Base-by-base conservation (phyloP, 2,797 vertebrate genomes). In the Meda fulgida region DNA sequence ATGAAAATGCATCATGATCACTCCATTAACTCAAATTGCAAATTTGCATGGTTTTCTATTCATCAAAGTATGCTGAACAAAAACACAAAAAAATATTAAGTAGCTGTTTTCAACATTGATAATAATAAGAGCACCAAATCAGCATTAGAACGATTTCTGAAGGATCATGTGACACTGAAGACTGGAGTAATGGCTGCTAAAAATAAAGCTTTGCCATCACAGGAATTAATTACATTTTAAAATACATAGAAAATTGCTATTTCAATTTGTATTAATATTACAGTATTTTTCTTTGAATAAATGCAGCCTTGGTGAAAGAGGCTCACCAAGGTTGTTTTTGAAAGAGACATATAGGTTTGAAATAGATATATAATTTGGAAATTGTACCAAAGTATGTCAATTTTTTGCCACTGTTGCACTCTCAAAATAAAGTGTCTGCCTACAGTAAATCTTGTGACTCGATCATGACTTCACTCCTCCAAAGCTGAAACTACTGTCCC, bases 371-470 rank as follows among this genome's bases (percentile, higher is more conserved):
- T 23, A 55, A 51, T 34, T 75, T 31, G 40, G 7, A 76, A 76
- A 76, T 38, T 36, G 13, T n/a, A 26, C 73, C 31, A 55, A 14
- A 58, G 19, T n/a, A n/a, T 34, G 55, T 58, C 23, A 5, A 26
- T n/a, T 55, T 55, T 55, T 76, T 63, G 36, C 53, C 75, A 40
- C 36, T 9, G 31, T 51, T 36, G 11, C 51, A 21, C 21, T 29
- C 55, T 63, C 55, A 78, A 78, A 63, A 78, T 63, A 78, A 78
- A 18, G n/a, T 11, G 3, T 29, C 55, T 21, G 76, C 55, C 60
- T 23, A 66, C 58, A 23, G 18, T 46, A 66, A 63, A 75, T 43
- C 81, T 65, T 83, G 70, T 73, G 81, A 65, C 55, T 48, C 29
- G n/a, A 65, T 48, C 60, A 53, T 76, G 46, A 40, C 60, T 83